phyloP scores from a whole-genome alignment of 2,113 vertebrate species.

The Ammospiza nelsoni region DNA sequence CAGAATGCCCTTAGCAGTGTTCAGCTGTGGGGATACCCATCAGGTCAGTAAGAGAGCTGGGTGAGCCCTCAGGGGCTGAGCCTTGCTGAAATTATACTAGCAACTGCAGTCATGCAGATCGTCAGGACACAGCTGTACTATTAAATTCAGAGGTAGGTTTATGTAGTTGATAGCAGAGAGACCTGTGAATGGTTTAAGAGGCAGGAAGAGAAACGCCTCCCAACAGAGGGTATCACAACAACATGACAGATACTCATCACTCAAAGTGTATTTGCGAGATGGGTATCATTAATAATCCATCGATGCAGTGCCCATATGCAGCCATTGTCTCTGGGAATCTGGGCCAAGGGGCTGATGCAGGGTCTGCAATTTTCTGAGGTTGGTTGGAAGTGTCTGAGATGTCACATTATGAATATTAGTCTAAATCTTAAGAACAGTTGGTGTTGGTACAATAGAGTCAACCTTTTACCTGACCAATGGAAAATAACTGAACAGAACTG shows the following conservation, averaged over 20 bases:
- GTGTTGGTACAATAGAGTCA: neutral
- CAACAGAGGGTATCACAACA: neutral
- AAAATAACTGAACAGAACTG: neutral
- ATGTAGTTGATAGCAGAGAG: neutral
- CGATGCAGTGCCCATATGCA: accelerated
- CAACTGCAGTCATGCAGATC: neutral
- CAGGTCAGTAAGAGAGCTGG: neutral
- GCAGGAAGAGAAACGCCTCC: neutral
- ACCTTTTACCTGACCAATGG: neutral
- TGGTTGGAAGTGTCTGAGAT: neutral
- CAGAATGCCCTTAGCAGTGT: neutral
- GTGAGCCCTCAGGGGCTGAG: neutral
- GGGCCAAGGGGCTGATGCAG: neutral
- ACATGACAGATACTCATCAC: neutral
- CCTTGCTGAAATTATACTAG: neutral
- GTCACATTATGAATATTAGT: neutral
- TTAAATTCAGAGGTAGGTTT: neutral
- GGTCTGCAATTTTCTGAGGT: neutral
- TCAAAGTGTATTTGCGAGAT: neutral
- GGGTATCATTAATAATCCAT: neutral
- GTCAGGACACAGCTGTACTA: neutral
- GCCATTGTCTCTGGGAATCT: neutral
- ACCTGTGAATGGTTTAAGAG: neutral
- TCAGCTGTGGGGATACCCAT: neutral
- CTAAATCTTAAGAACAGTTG: neutral